Evolutionary conservation across 2,888 invertebrate genomes (phyloP), one percentile per base, ranked within the genome.

Genomic region (Muscina levida): DNA sequence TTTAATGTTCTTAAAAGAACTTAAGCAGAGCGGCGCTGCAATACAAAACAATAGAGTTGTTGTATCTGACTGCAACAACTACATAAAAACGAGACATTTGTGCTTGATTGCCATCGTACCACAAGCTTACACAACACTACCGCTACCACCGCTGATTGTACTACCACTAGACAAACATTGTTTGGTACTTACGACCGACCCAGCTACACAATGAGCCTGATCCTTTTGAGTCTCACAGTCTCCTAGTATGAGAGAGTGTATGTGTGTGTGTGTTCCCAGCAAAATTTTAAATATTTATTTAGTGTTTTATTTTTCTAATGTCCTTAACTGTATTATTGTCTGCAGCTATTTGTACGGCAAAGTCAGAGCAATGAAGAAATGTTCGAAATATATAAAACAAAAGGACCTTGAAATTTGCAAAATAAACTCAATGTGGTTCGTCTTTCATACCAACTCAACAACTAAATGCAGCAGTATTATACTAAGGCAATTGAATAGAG

Each of bases 261-360:
- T 17, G 22, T 53, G 22, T 11, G n/a, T n/a, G 1, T 59, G 10
- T 26, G 42, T 53, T 37, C 10, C 17, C 19, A 39, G 22, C 19
- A 62, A 42, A n/a, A 62, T 62, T 62, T 37, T 17, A 62, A 62
- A 62, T 42, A 62, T 62, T 62, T 62, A 62, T 62, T 62, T 62
- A 17, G 19, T 39, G 42, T 62, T 62, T 42, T 62, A 62, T 62
- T 62, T 62, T 62, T 22, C 39, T 62, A 62, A 62, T 62, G 31
- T 51, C 57, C 72, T 76, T 70, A 80, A 77, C 72, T 71, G 76
- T 57, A 76, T 72, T 73, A 62, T 72, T 73, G 72, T 80, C 57
- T 70, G n/a, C n/a, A n/a, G n/a, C 57, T 76, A 51, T 76, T 80
- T 71, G 22, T 37, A 46, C 66, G 62, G 22, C 17, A 24, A 66